Evolutionary conservation across 1,140 invertebrate genomes (phyloP), one percentile per base, ranked within the genome.

Genomic region (Schlechtendalia chinensis): DNA sequence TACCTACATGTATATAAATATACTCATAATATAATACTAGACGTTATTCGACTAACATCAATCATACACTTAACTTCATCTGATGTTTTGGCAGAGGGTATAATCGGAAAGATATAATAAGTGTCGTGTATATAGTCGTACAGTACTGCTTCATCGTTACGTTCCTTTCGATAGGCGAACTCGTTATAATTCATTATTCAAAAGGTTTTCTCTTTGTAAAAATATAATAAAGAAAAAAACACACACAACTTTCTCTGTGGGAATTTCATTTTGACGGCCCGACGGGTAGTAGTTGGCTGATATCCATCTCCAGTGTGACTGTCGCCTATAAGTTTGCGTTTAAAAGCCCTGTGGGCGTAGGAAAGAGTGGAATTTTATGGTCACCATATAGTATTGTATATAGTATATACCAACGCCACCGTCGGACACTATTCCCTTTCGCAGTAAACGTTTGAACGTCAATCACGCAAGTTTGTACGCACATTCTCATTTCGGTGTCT

Each of bases 311-410:
- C 32, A 12, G 65, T 69, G 65, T 47, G 65, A 69, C 65, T 5
- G 65, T 47, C 14, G 65, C 65, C 65, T 29, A 16, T 27, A 69
- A 69, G 65, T 47, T 69, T 12, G 65, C 8, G 65, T 69, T 47
- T 24, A 24, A 69, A 69, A 69, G 65, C 65, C 65, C 39, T 12
- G 39, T 69, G 65, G 65, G 65, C 65, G 65, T 45, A 12, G 39
- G 19, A 45, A 69, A 47, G 65, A 69, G 65, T 47, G 65, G 39
- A 67, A 69, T 69, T 69, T 69, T 69, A 69, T 69, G 65, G 65
- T 69, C 65, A 69, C 65, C 10, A 19, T 65, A 22, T 14, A 11
- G 32, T 3, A 39, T 39, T 4, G 32, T 39, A 8, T 12, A 12
- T 39, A 39, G 32, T 39, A 8, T 12, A 12, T 39, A 39, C 45